A percentile compares a stretch with the other conserved stretches of the same genome.
These are phyloP conservation scores for Pterobdella sp. DNA, from an alignment of 2,888 invertebrate genomes.

Conservation along the genomic window DNA sequence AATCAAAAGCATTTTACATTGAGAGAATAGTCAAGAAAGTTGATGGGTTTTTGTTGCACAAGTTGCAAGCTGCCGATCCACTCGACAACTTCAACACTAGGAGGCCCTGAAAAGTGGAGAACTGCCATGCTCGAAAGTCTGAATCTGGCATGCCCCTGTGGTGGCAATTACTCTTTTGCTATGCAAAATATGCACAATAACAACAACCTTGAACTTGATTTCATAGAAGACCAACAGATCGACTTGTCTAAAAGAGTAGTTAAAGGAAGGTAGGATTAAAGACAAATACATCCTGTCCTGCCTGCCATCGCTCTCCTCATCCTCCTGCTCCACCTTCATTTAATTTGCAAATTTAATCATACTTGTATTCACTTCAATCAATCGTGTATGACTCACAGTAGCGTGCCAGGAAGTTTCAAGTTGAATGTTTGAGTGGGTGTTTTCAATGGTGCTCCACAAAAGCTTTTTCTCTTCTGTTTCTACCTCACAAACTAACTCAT, in stretches of 20 bases:
- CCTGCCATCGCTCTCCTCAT: constrained; percentile 1
- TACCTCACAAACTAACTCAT: neutral
- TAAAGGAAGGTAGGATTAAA: neutral
- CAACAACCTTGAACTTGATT: neutral
- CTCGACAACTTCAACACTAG: neutral
- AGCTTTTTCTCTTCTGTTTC: neutral
- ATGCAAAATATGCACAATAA: neutral
- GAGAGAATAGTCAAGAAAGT: neutral
- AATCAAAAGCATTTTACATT: too few relatives aligned
- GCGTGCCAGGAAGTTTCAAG: neutral
- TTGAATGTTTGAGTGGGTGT: neutral
- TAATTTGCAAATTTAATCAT: neutral
- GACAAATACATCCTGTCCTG: neutral
- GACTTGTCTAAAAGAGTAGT: neutral
- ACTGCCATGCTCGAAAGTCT: neutral
- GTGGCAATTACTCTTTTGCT: neutral
- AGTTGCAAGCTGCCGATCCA: constrained; percentile 1
- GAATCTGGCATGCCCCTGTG: neutral
- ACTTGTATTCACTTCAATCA: neutral
- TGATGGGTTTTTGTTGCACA: constrained; percentile 2
- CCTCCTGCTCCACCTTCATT: neutral
- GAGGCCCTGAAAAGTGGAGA: neutral
- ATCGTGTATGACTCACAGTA: neutral
- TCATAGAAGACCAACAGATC: neutral
- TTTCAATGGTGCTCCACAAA: neutral